Conservation (phyloP, 2,797 vertebrate species). For the Tamandua tetradactyla region DNA sequence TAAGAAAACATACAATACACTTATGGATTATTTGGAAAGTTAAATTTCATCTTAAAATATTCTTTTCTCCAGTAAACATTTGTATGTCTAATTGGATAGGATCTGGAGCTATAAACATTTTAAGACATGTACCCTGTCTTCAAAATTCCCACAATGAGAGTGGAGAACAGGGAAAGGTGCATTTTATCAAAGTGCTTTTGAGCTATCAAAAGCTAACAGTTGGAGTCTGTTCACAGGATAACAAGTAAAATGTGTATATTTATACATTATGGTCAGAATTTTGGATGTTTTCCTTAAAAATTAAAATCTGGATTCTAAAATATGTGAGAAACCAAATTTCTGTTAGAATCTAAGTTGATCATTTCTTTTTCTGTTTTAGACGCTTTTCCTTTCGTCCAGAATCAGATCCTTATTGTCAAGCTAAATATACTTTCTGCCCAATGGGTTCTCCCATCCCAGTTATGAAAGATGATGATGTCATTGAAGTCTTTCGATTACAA, state of each 20-base stretch:
- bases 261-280: background rate
- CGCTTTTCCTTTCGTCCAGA: conserved; percentile 93
- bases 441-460: conserved; percentile 92
- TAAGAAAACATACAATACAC: background rate
- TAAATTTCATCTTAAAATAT: background rate
- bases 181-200: conserved; percentile 12
- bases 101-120: conserved; percentile 18
- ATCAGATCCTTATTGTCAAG: conserved; percentile 93
- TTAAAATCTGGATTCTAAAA: conserved; percentile 39
- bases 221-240: background rate
- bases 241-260: background rate
- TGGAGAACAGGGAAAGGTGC: background rate
- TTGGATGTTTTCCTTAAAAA: conserved; percentile 32
- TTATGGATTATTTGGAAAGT: background rate
- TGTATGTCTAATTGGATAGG: background rate
- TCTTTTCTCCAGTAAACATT: background rate
- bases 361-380: conserved; percentile 83
- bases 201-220: background rate
- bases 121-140: background rate
- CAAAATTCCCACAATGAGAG: background rate
- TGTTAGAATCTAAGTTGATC: background rate
- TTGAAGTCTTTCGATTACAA: conserved; percentile 95
- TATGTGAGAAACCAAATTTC: background rate
- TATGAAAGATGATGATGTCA: conserved; percentile 89
- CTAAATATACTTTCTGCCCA: conserved; percentile 95